Percentiles rank a stretch among this genome's conserved stretches.
Conservation (phyloP, 2,888 invertebrate genomes). For the Girardia tigrina region DNA sequence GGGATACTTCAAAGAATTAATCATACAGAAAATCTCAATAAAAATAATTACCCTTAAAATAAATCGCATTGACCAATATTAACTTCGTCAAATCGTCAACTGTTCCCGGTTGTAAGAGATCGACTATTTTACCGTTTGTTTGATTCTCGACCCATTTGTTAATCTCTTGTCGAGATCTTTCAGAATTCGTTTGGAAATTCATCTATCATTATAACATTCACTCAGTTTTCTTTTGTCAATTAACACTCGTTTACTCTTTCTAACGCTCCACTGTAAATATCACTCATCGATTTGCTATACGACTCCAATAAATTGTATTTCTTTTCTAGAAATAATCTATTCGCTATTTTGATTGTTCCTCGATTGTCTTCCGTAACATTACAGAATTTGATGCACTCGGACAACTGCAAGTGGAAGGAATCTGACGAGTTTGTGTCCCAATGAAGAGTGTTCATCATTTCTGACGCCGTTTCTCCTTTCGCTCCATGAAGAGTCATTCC, state of each 20-base stretch:
- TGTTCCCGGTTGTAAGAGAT: neutral
- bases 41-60: constrained; percentile 5
- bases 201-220: neutral
- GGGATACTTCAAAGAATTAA: too few relatives aligned
- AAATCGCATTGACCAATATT: constrained; percentile 6
- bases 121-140: neutral
- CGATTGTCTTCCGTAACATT: neutral
- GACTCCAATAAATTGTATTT: neutral
- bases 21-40: too few relatives aligned
- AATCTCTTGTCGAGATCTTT: neutral
- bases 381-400: neutral
- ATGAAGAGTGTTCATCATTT: constrained; percentile 41
- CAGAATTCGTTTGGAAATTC: neutral
- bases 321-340: constrained; percentile 18
- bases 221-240: neutral
- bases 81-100: neutral
- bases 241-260: neutral
- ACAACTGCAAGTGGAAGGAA: neutral
- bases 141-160: neutral
- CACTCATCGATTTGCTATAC: neutral
- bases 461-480: constrained; percentile 42
- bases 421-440: constrained; percentile 35
- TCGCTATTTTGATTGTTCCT: neutral
- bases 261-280: neutral
- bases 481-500: constrained; percentile 50